phyloP scores from a whole-genome alignment of 2,888 invertebrate genomes.

The Cecidostiba fungosa region DNA sequence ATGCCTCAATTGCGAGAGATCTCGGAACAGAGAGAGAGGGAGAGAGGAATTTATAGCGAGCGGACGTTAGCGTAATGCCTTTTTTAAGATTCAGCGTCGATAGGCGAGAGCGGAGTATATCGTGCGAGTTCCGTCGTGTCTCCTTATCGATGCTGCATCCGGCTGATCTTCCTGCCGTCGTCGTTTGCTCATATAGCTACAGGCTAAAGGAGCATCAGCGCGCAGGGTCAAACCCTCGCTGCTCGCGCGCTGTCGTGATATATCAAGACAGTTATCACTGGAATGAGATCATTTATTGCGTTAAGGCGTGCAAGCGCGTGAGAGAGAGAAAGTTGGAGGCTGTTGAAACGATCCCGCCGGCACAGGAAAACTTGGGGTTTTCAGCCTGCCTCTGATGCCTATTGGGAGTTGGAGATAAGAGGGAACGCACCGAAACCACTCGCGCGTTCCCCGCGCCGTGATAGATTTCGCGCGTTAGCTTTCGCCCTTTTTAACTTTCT shows the following conservation, averaged over 20 bases:
- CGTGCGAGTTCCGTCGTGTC: slow-evolving; percentile 6
- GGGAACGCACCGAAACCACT: neutral
- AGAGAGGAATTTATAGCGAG: slow-evolving; percentile 8
- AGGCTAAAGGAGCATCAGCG: slow-evolving; percentile 15
- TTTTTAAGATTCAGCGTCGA: slow-evolving; percentile 16
- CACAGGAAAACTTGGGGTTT: slow-evolving; percentile 66
- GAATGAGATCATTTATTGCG: slow-evolving; percentile 77
- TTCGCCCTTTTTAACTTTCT: neutral
- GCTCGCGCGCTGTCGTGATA: slow-evolving; percentile 68
- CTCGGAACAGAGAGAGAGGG: too few relatives aligned
- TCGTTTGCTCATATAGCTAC: neutral
- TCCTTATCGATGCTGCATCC: slow-evolving; percentile 35
- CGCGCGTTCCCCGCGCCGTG: slow-evolving; percentile 18
- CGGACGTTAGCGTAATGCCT: neutral
- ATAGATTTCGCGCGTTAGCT: slow-evolving; percentile 12
- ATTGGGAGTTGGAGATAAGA: slow-evolving; percentile 32
- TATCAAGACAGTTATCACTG: slow-evolving; percentile 76
- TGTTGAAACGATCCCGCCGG: neutral
- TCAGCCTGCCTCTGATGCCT: neutral
- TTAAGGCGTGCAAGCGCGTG: slow-evolving; percentile 69
- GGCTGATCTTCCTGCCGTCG: slow-evolving; percentile 44
- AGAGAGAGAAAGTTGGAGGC: slow-evolving; percentile 26
- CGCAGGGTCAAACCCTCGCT: slow-evolving; percentile 52
- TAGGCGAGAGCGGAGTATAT: slow-evolving; percentile 8
- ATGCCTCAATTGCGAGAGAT: slow-evolving; percentile 1